Conservation (phyloP, 2,797 vertebrate species). For the Heterohyrax brucei region DNA sequence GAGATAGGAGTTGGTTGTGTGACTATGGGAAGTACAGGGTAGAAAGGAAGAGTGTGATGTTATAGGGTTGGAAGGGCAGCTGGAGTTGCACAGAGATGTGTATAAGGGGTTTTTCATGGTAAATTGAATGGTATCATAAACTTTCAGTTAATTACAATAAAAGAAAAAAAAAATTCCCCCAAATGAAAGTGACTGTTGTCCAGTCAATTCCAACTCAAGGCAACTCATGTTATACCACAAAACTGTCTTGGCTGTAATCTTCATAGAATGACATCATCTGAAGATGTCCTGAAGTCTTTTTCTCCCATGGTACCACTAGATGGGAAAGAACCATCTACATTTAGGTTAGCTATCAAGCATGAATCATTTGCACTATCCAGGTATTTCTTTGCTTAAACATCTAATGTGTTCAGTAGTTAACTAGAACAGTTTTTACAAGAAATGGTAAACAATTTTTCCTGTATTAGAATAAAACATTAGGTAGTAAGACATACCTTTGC, state of each 20-base stretch:
- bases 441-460: not conserved
- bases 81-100: no score
- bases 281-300: not conserved
- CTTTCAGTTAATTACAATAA: no score
- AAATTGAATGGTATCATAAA: no score
- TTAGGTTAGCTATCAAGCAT: not conserved
- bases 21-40: no score
- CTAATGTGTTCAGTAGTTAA: slow-evolving; percentile 13
- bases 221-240: not conserved
- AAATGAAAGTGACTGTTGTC: not conserved
- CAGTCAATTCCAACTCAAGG: not conserved
- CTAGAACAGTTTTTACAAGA: slow-evolving; percentile 12
- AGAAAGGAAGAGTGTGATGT: no score
- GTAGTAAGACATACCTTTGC: slow-evolving; percentile 93
- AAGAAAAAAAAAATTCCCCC: no score
- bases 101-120: no score
- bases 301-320: not conserved
- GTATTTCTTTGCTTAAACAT: not conserved
- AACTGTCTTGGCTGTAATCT: not conserved
- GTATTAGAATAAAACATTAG: slow-evolving; percentile 28
- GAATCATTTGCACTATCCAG: not conserved
- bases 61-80: no score
- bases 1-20: no score
- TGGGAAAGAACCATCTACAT: not conserved
- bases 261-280: not conserved